Base-by-base conservation (phyloP, 2,797 vertebrate species). In the Paratrypauchen microcephalus region DNA sequence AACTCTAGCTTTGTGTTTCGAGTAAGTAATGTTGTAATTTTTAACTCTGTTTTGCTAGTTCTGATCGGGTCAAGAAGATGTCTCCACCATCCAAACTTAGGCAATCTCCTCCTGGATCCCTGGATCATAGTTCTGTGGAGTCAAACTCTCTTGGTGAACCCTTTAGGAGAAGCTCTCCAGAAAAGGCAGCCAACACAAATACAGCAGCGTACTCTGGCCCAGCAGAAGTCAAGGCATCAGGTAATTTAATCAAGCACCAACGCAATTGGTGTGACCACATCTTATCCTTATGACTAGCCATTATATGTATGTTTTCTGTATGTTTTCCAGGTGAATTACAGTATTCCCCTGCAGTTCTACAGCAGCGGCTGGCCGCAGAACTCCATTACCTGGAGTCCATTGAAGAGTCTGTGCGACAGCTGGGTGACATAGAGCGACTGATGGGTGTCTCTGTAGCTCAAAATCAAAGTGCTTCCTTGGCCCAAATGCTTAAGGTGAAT, bases 401-500 rank as follows among this genome's bases (percentile, higher is more conserved):
- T 5, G 97, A 99, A 84, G 97, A 98, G 86, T 97, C 97, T 0
- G 90, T 97, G n/a, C 92, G 94, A 21, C 97, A 99, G 68, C 92
- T 99, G 9, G 91, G 95, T 0, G 95, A 98, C 0, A 79, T 97
- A 28, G 98, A 99, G 83, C 91, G 95, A 11, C 87, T 96, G 0
- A 90, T 96, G 76, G 95, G 94, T 6, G 93, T 99, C 50, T 95
- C 96, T 1, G 90, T 97, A 65, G 97, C 97, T 66, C 96, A 99
- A 75, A 96, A 98, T 84, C 97, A 99, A 85, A 97, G 90, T 0
- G 94, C 94, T 5, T 95, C 96, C 23, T 86, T 99, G 73, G 95
- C 96, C 78, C 96, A 98, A 83, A 96, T 98, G 82, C 94, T 99
- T n/a, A 97, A 97, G 95, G 98, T 99, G 88, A 77, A 26, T 50